phyloP scores from a whole-genome alignment of 2,113 vertebrate species.

The Actinemys pallida region DNA sequence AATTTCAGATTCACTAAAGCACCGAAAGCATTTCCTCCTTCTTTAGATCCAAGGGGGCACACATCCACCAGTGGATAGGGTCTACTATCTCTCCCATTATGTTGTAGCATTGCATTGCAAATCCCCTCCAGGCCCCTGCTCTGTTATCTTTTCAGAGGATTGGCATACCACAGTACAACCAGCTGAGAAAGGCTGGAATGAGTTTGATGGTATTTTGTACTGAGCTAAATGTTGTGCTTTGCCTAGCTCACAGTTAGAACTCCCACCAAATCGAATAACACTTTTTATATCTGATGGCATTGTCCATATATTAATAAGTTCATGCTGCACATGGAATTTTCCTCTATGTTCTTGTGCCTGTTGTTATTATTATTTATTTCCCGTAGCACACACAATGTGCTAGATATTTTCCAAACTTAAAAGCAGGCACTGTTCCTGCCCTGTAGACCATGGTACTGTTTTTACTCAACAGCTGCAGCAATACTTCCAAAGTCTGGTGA shows the following conservation, averaged over 20 bases:
- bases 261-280: background rate
- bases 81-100: background rate
- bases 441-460: background rate
- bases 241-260: background rate
- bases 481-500: background rate
- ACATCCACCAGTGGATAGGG: background rate
- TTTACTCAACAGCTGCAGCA: background rate
- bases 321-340: background rate
- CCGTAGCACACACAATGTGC: background rate
- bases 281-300: background rate
- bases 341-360: background rate
- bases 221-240: background rate
- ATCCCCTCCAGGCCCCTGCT: background rate
- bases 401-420: background rate
- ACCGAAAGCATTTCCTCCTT: background rate
- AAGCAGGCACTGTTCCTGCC: background rate
- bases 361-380: background rate
- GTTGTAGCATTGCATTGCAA: background rate
- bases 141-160: background rate
- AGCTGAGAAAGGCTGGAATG: background rate
- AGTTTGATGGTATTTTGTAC: background rate
- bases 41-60: background rate
- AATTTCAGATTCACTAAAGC: background rate
- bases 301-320: background rate
- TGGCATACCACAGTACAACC: rapidly evolving